Evolutionary conservation across 2,113 vertebrate species (phyloP), one percentile per base, ranked within the genome.

Genomic region (Erythrolamprus reginae): DNA sequence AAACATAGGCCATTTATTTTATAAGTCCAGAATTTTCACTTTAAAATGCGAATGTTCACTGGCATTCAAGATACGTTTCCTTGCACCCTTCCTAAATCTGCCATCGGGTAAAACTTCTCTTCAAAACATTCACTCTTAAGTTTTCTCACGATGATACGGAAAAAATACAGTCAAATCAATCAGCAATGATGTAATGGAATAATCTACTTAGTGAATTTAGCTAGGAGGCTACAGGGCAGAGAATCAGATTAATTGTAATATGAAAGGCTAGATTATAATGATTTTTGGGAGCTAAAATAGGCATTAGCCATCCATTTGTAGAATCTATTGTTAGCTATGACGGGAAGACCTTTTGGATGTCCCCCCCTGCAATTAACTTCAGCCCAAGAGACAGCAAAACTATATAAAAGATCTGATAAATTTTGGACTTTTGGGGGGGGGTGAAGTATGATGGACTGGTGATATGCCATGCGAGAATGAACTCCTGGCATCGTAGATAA

Each of bases 131-230:
- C 95, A 93, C 89, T 88, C 85, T 90, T 94, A 96, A 95, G 90
- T 93, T 92, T 93, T 93, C 90, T 96, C 94, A 87, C 56, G 94
- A 94, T 94, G 95, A 94, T 91, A 90, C 77, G 90, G 91, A 89
- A 94, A 56, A 90, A 93, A 94, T 91, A 92, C 92, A 87, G 95
- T 95, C 91, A 84, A 93, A 95, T 96, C 95, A 92, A 88, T 96
- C 96, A 89, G 88, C 89, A 86, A 10, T 33, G 88, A 86, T 65
- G 82, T 33, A 82, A 82, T 45, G 45, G 89, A 94, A 92, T 95
- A 94, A 96, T 96, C 96, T 94, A 84, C 95, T 96, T 94, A 93
- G 89, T 88, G 85, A 47, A 89, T 91, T 92, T 95, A 92, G 92
- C 95, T 88, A 92, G 96, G 94, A 94, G 91, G 61, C 86, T 95